Percentiles rank a stretch among this genome's conserved stretches.
Conservation (phyloP, 2,888 invertebrate genomes). For the Ormyrus nitidulus region DNA sequence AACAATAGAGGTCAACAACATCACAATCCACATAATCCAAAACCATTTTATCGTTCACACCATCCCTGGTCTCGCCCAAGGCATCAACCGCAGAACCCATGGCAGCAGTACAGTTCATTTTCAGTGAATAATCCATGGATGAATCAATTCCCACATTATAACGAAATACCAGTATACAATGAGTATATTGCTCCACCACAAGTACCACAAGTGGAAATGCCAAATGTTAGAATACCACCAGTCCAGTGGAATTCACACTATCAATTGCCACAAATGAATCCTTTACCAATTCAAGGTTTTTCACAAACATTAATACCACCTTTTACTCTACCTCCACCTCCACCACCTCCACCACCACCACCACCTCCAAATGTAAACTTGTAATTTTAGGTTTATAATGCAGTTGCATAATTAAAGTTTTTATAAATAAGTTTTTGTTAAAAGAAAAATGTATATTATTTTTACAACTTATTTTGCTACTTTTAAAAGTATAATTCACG, state of each 20-base stretch:
- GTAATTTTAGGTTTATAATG: slow-evolving; percentile 9
- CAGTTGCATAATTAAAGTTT: slow-evolving; percentile 36
- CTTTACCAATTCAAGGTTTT: slow-evolving; percentile 28
- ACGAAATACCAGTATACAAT: slow-evolving; percentile 36
- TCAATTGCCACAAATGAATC: slow-evolving; percentile 35
- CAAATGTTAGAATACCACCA: slow-evolving; percentile 30
- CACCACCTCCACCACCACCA: slow-evolving; percentile 62
- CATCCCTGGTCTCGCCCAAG: slow-evolving; percentile 59
- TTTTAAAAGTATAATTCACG: slow-evolving; percentile 3
- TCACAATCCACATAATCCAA: slow-evolving; percentile 34
- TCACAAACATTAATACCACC: slow-evolving; percentile 29
- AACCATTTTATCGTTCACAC: slow-evolving; percentile 50
- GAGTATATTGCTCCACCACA: slow-evolving; percentile 13
- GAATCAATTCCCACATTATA: slow-evolving; percentile 32
- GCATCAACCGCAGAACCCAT: slow-evolving; percentile 48
- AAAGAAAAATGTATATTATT: slow-evolving; percentile 30
- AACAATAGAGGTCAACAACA: slow-evolving; percentile 56
- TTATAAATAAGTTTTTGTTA: slow-evolving; percentile 43
- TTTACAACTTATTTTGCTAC: slow-evolving; percentile 12
- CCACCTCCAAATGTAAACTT: slow-evolving; percentile 52
- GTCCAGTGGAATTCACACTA: slow-evolving; percentile 45
- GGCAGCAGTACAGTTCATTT: slow-evolving; percentile 48
- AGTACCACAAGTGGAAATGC: slow-evolving; percentile 17
- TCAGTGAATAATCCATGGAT: slow-evolving; percentile 53
- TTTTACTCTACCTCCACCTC: slow-evolving; percentile 55